Percentiles rank a stretch among this genome's conserved stretches.
These are phyloP conservation scores for Ceratotherium simum DNA, from an alignment of 2,113 vertebrate species.

Conservation along the genomic window DNA sequence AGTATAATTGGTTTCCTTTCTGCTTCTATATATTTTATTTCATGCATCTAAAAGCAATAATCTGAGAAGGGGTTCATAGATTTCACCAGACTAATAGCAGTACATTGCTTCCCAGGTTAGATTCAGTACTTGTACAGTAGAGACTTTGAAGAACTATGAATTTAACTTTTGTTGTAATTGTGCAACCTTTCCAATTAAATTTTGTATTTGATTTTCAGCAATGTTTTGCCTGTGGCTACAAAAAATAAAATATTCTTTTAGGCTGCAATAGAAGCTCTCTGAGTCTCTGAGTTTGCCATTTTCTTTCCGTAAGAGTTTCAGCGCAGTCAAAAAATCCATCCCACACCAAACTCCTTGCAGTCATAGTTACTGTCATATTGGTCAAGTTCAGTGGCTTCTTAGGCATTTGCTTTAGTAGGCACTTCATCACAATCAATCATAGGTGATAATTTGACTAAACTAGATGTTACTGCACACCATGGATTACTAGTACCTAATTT, in stretches of 20 bases:
- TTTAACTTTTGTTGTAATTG: slow-evolving; percentile 34
- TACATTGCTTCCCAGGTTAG: background rate
- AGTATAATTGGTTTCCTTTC: background rate
- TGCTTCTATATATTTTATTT: background rate
- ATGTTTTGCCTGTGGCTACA: background rate
- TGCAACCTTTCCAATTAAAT: background rate
- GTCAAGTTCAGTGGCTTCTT: background rate
- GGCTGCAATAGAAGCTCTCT: background rate
- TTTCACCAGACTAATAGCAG: background rate
- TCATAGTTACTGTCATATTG: background rate
- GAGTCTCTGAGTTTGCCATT: background rate
- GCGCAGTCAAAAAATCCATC: background rate
- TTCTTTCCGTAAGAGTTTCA: background rate
- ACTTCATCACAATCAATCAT: background rate
- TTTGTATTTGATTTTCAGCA: slow-evolving; percentile 39
- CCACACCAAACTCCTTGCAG: background rate
- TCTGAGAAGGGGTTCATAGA: background rate
- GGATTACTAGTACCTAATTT: background rate
- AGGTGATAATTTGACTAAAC: background rate
- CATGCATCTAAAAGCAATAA: background rate
- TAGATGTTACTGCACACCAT: background rate
- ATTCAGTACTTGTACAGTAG: background rate
- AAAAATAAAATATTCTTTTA: background rate
- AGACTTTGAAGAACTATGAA: background rate
- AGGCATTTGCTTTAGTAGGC: background rate